Percentiles rank a stretch among this genome's conserved stretches.
phyloP scores from a whole-genome alignment of 2,888 invertebrate species.

The Muschampia plurimacula region DNA sequence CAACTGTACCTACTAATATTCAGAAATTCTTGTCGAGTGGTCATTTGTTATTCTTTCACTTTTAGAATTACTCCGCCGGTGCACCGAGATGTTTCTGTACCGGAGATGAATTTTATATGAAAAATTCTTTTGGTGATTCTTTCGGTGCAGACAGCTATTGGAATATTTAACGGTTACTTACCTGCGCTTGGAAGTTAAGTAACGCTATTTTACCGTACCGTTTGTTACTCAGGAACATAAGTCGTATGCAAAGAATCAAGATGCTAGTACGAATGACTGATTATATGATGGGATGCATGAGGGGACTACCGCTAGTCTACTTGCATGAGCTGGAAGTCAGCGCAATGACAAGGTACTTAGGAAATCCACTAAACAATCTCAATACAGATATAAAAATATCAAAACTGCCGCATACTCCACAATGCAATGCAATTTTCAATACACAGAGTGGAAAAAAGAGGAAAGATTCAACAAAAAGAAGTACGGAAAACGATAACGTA shows the following conservation, averaged over 20 bases:
- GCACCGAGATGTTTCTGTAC: conserved; percentile 37
- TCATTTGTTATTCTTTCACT: conserved; percentile 39
- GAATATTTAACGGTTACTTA: conserved; percentile 44
- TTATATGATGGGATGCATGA: conserved; percentile 72
- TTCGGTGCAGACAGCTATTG: conserved; percentile 39
- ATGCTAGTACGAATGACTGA: conserved; percentile 51
- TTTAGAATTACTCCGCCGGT: conserved; percentile 37
- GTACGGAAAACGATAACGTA: conserved; percentile 49
- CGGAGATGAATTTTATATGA: conserved; percentile 37
- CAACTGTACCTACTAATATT: conserved; percentile 36
- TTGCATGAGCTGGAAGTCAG: conserved; percentile 60
- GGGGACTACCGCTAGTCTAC: conserved; percentile 73
- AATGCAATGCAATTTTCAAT: conserved; percentile 81
- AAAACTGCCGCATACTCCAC: conserved; percentile 84
- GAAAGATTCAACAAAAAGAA: conserved; percentile 59
- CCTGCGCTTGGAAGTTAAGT: conserved; percentile 43
- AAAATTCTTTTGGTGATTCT: conserved; percentile 38
- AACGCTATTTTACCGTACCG: conserved; percentile 35
- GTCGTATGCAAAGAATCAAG: conserved; percentile 43
- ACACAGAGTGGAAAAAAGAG: conserved; percentile 65
- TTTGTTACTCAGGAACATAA: conserved; percentile 28
- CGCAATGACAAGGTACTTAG: conserved; percentile 59
- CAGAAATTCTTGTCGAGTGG: conserved; percentile 40
- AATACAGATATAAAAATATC: conserved; percentile 60
- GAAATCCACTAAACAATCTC: conserved; percentile 64